phyloP scores from a whole-genome alignment of 1,140 invertebrate genomes.

The Ceratina calcarata region DNA sequence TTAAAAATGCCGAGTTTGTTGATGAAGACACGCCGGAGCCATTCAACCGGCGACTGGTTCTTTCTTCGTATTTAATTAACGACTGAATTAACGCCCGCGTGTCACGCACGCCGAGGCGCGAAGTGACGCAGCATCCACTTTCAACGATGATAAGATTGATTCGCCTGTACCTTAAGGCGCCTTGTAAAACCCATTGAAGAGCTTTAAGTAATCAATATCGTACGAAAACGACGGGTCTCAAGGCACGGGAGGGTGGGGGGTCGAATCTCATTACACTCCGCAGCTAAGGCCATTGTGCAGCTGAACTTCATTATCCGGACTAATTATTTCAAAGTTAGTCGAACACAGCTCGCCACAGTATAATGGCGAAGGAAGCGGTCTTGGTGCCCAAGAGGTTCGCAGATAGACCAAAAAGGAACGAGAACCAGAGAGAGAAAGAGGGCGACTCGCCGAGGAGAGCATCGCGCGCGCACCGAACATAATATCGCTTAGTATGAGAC shows the following conservation, averaged over 20 bases:
- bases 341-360: constrained; percentile 78
- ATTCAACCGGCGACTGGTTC: background rate
- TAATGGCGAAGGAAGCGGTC: constrained; percentile 74
- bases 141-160: constrained; percentile 57
- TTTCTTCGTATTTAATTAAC: constrained; percentile 29
- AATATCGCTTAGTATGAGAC: constrained; percentile 56
- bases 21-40: background rate
- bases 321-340: constrained; percentile 80
- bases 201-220: constrained; percentile 70
- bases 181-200: constrained; percentile 48
- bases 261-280: constrained; percentile 70
- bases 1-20: background rate
- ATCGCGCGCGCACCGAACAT: constrained; percentile 39
- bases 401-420: constrained; percentile 46
- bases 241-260: constrained; percentile 7
- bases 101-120: constrained; percentile 19
- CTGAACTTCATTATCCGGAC: constrained; percentile 77
- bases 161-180: constrained; percentile 39
- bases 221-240: constrained; percentile 59
- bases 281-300: constrained; percentile 70
- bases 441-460: constrained; percentile 27
- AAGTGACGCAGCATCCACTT: constrained; percentile 25
- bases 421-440: constrained; percentile 18
- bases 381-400: constrained; percentile 56
- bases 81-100: constrained; percentile 6